phyloP scores from a whole-genome alignment of 2,113 vertebrate species.

The Cathartes aura region DNA sequence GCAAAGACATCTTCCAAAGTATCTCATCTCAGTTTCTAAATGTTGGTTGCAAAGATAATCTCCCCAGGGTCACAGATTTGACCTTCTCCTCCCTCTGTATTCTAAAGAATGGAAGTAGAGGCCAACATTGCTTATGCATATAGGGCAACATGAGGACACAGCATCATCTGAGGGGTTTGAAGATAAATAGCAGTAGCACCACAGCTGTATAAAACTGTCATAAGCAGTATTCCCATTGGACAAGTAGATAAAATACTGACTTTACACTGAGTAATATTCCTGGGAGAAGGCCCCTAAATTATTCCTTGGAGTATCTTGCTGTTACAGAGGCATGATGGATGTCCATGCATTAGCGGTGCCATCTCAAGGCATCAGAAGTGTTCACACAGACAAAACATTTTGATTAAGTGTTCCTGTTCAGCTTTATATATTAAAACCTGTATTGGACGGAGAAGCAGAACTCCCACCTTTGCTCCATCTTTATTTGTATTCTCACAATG shows the following conservation, averaged over 20 bases:
- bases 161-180: background rate
- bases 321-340: conserved; percentile 43
- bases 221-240: conserved; percentile 56
- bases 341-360: conserved; percentile 34
- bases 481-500: background rate
- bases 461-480: background rate
- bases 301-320: conserved; percentile 36
- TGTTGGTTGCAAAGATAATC: background rate
- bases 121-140: background rate
- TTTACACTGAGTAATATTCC: conserved; percentile 46
- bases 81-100: background rate
- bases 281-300: conserved; percentile 51
- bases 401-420: conserved; percentile 22
- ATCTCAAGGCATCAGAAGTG: conserved; percentile 16
- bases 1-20: background rate
- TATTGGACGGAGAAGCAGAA: background rate
- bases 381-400: conserved; percentile 32
- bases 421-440: conserved; percentile 27
- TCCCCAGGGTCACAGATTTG: background rate
- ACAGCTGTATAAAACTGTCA: conserved; percentile 65
- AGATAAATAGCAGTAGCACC: conserved; percentile 71
- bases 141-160: background rate
- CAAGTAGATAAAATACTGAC: conserved; percentile 53
- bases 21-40: background rate
- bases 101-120: background rate